Conservation (phyloP, 2,113 vertebrate species). For the Martes martes region DNA sequence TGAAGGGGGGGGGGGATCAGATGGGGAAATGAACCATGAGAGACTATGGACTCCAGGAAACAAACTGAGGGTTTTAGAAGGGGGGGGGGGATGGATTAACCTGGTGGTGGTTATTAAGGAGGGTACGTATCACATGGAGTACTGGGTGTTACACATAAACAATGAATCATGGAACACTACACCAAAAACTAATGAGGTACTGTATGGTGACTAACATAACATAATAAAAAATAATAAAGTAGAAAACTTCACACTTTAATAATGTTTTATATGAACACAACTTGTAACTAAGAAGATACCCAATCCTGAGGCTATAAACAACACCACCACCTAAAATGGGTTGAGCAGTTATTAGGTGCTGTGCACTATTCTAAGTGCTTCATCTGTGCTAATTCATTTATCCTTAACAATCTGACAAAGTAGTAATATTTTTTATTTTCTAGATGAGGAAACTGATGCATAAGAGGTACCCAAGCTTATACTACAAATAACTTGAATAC, state of each 20-base stretch:
- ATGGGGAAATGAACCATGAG: too few relatives aligned
- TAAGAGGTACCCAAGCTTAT: background rate
- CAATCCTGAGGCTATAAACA: background rate
- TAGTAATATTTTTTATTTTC: slow-evolving; percentile 2
- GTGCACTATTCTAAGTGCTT: background rate
- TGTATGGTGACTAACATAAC: too few relatives aligned
- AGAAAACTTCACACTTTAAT: background rate
- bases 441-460: background rate
- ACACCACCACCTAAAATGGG: background rate
- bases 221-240: too few relatives aligned
- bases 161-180: too few relatives aligned
- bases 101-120: too few relatives aligned
- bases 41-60: too few relatives aligned
- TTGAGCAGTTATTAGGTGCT: background rate
- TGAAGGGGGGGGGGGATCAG: too few relatives aligned
- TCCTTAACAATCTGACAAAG: background rate
- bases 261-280: background rate
- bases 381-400: background rate
- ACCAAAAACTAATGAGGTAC: too few relatives aligned
- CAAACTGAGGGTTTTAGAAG: too few relatives aligned
- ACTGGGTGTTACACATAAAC: too few relatives aligned
- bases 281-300: background rate
- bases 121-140: too few relatives aligned
- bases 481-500: background rate
- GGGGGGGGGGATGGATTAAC: too few relatives aligned